A percentile compares a stretch with the other conserved stretches of the same genome.
phyloP scores from a whole-genome alignment of 2,888 invertebrate species.

The Spilosoma lubricipeda region DNA sequence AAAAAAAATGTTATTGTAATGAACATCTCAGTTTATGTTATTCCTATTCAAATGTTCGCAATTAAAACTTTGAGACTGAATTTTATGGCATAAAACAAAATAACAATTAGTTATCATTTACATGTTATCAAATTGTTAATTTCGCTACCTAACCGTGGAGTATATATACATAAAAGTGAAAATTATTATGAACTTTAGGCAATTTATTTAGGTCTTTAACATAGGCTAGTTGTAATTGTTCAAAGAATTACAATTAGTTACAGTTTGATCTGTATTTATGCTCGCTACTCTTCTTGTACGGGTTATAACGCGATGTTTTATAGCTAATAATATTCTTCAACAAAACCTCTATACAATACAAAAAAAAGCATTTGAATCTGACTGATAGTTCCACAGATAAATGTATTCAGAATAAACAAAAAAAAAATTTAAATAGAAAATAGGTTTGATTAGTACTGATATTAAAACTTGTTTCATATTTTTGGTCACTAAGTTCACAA shows the following conservation, averaged over 20 bases:
- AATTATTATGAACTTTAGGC: conserved; percentile 21
- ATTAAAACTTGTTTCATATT: background rate
- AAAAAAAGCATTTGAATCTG: background rate
- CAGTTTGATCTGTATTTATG: background rate
- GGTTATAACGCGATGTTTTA: background rate
- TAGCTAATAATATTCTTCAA: background rate
- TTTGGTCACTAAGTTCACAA: background rate
- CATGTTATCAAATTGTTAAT: conserved; percentile 23
- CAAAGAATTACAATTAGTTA: background rate
- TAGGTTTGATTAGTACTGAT: background rate
- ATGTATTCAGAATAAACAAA: background rate
- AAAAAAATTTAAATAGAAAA: background rate
- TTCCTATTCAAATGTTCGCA: conserved; percentile 47
- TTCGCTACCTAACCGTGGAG: conserved; percentile 15
- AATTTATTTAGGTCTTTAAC: conserved; percentile 3
- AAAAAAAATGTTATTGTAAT: conserved; percentile 32
- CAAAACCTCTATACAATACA: background rate
- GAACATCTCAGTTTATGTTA: conserved; percentile 33
- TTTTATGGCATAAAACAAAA: conserved; percentile 43
- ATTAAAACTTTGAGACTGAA: conserved; percentile 43
- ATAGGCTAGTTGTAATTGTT: background rate
- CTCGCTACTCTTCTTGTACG: background rate
- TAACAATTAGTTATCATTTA: conserved; percentile 44
- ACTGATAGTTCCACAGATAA: background rate
- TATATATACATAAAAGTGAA: conserved; percentile 28